Conservation (phyloP, 1,140 invertebrate species). For the Eumaeus atala region DNA sequence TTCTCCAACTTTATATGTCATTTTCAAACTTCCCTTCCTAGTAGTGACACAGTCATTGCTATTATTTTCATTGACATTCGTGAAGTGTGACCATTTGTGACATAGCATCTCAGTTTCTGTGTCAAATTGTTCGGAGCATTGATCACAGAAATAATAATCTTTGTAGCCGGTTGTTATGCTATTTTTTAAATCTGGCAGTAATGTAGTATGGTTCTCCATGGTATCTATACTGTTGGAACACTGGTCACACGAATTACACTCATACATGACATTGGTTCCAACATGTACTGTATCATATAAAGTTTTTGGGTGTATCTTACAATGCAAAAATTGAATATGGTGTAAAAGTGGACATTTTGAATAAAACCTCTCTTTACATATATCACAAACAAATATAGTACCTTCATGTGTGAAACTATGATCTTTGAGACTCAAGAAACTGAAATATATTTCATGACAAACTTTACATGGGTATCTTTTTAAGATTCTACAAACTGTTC, state of each 20-base stretch:
- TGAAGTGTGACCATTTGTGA: slow-evolving; percentile 56
- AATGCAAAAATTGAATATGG: slow-evolving; percentile 50
- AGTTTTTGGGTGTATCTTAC: slow-evolving; percentile 27
- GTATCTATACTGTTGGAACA: slow-evolving; percentile 33
- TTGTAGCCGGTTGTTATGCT: slow-evolving; percentile 42
- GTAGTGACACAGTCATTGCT: slow-evolving; percentile 18
- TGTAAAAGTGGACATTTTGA: slow-evolving; percentile 46
- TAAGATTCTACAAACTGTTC: slow-evolving; percentile 31
- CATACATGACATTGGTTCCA: slow-evolving; percentile 31
- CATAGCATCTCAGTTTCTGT: slow-evolving; percentile 47
- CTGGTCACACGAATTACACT: slow-evolving; percentile 54
- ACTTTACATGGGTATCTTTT: slow-evolving; percentile 46
- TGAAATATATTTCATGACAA: slow-evolving; percentile 40
- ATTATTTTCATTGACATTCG: slow-evolving; percentile 35
- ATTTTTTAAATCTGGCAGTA: slow-evolving; percentile 43
- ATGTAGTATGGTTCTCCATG: slow-evolving; percentile 38
- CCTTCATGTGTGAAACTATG: slow-evolving; percentile 48
- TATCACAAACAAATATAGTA: slow-evolving; percentile 44
- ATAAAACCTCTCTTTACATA: slow-evolving; percentile 55
- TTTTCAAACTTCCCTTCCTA: slow-evolving; percentile 24
- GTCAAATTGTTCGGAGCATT: slow-evolving; percentile 46
- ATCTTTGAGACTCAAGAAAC: slow-evolving; percentile 53
- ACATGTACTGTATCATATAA: slow-evolving; percentile 34
- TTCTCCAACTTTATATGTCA: slow-evolving; percentile 34
- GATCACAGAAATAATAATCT: slow-evolving; percentile 54